Conservation (phyloP, 2,113 vertebrate genomes). For the Ivindomyrus marchei region DNA sequence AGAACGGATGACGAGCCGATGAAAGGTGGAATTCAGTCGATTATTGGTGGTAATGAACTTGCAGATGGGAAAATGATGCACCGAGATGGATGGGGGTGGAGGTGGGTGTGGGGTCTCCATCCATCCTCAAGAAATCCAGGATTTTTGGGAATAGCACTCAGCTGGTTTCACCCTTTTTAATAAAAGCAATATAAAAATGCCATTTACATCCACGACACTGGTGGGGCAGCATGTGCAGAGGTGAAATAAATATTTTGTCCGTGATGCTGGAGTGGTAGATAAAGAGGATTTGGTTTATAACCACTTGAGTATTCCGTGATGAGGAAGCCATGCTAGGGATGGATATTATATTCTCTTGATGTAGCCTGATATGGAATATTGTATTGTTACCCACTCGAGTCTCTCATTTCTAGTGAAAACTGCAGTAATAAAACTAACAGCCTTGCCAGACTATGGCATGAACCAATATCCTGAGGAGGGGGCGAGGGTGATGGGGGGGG, state of each 20-base stretch:
- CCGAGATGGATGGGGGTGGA: constrained; percentile 28
- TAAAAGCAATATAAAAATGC: constrained; percentile 53
- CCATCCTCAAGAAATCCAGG: constrained; percentile 52
- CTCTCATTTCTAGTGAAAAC: constrained; percentile 27
- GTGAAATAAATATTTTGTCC: constrained; percentile 54
- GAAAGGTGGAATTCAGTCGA: constrained; percentile 64
- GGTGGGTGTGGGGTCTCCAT: constrained; percentile 43
- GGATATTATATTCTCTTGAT: constrained; percentile 29
- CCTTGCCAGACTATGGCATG: constrained; percentile 29
- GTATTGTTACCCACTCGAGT: constrained; percentile 21
- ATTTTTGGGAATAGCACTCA: constrained; percentile 57
- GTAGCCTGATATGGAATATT: constrained; percentile 26
- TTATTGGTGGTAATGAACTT: constrained; percentile 71
- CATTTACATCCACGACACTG: constrained; percentile 47
- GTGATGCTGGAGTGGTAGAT: constrained; percentile 41
- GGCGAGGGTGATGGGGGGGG: not conserved
- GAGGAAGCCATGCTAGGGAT: not conserved
- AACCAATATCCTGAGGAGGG: constrained; percentile 35
- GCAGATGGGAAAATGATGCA: constrained; percentile 50
- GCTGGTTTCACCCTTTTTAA: constrained; percentile 47
- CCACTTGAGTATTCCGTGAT: not conserved
- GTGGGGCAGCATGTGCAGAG: constrained; percentile 32
- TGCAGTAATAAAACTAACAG: constrained; percentile 35
- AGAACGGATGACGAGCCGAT: constrained; percentile 52
- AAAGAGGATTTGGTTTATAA: constrained; percentile 45